Conservation (phyloP, 2,113 vertebrate genomes). For the Pollachius pollachius region DNA sequence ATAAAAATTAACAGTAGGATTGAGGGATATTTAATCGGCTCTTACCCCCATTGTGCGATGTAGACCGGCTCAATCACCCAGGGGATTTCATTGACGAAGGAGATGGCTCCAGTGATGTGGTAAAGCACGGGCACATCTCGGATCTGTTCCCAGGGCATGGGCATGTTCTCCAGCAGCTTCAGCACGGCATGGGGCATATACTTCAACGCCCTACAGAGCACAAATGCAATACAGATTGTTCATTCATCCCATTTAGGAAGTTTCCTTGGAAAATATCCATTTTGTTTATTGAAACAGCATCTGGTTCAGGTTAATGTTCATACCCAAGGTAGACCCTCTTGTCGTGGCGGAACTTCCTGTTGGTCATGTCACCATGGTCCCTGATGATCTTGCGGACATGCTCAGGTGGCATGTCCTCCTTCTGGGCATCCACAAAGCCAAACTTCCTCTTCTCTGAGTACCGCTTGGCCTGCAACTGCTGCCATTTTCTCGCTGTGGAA, state of each 20-base stretch:
- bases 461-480: constrained; percentile 96
- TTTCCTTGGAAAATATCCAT: no score
- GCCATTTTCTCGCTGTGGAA: constrained; percentile 92
- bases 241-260: not conserved
- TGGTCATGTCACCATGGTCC: constrained; percentile 99
- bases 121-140: constrained; percentile 94
- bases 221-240: not conserved
- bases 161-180: constrained; percentile 98
- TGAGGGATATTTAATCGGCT: no score
- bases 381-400: constrained; percentile 98
- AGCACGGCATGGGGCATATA: constrained; percentile 99
- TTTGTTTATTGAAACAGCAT: no score
- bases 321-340: constrained; percentile 97
- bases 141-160: constrained; percentile 99
- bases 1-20: not conserved
- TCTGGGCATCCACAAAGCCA: constrained; percentile 98
- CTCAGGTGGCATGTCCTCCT: constrained; percentile 98
- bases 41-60: constrained; percentile 98
- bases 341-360: constrained; percentile 97
- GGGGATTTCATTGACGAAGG: constrained; percentile 98
- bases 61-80: constrained; percentile 99
- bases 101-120: constrained; percentile 98
- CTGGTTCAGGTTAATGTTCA: not conserved
- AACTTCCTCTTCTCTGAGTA: constrained; percentile 98
- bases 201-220: constrained; percentile 85